A percentile compares a stretch with the other conserved stretches of the same genome.
phyloP scores from a whole-genome alignment of 2,113 vertebrate genomes.

The Nibea coibor region DNA sequence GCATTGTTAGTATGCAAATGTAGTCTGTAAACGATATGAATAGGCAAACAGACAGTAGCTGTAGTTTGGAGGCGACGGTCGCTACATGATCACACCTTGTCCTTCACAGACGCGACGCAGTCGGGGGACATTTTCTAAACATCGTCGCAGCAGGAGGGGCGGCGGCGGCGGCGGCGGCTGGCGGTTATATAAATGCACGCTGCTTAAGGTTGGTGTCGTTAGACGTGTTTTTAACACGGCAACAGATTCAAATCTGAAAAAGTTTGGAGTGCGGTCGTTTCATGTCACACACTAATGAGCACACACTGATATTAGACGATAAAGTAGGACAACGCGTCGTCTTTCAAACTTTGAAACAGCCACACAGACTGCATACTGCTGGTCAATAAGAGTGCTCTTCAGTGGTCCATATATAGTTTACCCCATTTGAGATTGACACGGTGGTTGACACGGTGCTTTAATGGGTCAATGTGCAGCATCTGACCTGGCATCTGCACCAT shows the following conservation, averaged over 20 bases:
- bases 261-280: not conserved
- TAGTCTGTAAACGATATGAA: slow-evolving; percentile 54
- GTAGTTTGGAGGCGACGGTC: slow-evolving; percentile 17
- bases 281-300: too few relatives aligned
- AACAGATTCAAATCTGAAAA: not conserved
- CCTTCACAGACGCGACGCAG: slow-evolving; percentile 10
- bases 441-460: too few relatives aligned
- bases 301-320: not conserved
- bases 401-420: not conserved
- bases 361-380: not conserved
- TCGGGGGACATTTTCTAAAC: slow-evolving; percentile 9
- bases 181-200: not conserved
- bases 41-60: slow-evolving; percentile 52
- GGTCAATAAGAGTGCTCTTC: not conserved
- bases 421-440: too few relatives aligned
- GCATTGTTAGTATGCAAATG: slow-evolving; percentile 69
- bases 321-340: not conserved
- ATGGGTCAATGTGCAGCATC: too few relatives aligned
- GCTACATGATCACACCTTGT: slow-evolving; percentile 42
- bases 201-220: not conserved
- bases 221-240: not conserved
- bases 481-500: too few relatives aligned
- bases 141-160: not conserved
- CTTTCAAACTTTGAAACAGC: not conserved
- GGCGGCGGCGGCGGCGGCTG: not conserved